phyloP scores from a whole-genome alignment of 2,888 invertebrate genomes.

The Temnothorax ravouxi region DNA sequence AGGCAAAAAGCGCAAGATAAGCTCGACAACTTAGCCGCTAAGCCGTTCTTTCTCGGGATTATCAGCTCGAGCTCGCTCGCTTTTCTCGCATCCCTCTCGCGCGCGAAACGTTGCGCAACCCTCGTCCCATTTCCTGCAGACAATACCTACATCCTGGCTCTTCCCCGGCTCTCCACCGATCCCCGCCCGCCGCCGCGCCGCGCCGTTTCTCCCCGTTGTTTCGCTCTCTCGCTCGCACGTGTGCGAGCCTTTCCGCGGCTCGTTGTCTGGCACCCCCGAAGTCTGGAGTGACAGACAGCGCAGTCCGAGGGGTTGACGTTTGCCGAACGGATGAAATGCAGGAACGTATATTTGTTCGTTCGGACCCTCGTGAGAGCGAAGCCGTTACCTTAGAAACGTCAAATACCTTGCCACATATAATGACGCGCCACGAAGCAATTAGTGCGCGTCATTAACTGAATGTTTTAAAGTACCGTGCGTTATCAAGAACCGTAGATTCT shows the following conservation, averaged over 20 bases:
- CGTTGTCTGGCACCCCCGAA: slow-evolving; percentile 70
- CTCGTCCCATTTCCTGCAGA: slow-evolving; percentile 79
- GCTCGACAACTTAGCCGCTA: slow-evolving; percentile 75
- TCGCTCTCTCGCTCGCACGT: slow-evolving; percentile 19
- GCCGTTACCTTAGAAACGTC: slow-evolving; percentile 57
- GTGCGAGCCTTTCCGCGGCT: slow-evolving; percentile 1
- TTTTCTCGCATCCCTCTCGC: slow-evolving; percentile 63
- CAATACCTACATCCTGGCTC: slow-evolving; percentile 72
- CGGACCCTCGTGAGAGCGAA: slow-evolving; percentile 56
- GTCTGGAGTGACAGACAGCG: slow-evolving; percentile 78
- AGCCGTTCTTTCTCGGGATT: slow-evolving; percentile 79
- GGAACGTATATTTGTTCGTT: slow-evolving; percentile 68
- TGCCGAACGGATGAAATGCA: slow-evolving; percentile 69
- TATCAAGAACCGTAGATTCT: not conserved
- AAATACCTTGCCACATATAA: slow-evolving; percentile 49
- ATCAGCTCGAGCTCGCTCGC: slow-evolving; percentile 72
- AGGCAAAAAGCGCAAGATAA: slow-evolving; percentile 76
- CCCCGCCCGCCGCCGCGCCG: slow-evolving; percentile 55
- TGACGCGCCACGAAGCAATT: slow-evolving; percentile 48
- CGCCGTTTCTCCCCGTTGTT: slow-evolving; percentile 54
- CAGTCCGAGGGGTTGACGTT: slow-evolving; percentile 78
- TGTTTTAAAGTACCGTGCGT: not conserved
- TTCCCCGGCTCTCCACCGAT: slow-evolving; percentile 21
- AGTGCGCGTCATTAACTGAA: slow-evolving; percentile 28
- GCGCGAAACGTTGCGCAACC: slow-evolving; percentile 65